Evolutionary conservation across 2,113 vertebrate species (phyloP).

Genomic region (Channa maculata): DNA sequence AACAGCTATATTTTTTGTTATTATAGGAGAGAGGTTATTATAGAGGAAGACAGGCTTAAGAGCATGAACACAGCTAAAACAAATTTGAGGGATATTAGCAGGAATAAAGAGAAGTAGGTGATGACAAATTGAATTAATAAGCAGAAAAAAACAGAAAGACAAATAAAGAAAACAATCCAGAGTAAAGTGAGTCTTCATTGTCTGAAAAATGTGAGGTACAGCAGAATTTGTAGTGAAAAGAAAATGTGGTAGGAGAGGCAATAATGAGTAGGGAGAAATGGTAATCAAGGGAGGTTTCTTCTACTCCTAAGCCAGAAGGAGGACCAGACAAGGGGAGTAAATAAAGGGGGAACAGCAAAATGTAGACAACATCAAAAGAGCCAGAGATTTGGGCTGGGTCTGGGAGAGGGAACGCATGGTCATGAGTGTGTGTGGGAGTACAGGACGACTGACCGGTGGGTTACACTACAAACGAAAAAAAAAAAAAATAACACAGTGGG

Average conservation of each 20-base stretch:
- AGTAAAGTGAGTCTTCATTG: too few relatives aligned
- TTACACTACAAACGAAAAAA: slow-evolving; percentile 71
- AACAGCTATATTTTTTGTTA: too few relatives aligned
- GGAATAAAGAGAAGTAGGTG: slow-evolving; percentile 78
- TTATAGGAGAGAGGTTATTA: slow-evolving; percentile 15
- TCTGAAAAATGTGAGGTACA: too few relatives aligned
- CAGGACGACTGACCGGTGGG: slow-evolving; percentile 65
- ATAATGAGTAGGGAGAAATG: slow-evolving; percentile 43
- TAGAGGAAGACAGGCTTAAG: slow-evolving; percentile 24
- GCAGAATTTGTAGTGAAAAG: neutral
- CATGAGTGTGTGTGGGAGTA: slow-evolving; percentile 61
- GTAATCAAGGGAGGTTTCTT: slow-evolving; percentile 23
- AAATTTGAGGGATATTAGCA: slow-evolving; percentile 52
- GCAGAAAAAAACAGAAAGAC: slow-evolving; percentile 1
- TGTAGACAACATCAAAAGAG: slow-evolving; percentile 67
- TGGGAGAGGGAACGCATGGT: slow-evolving; percentile 54
- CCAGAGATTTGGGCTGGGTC: slow-evolving; percentile 25
- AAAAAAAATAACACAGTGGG: slow-evolving; percentile 32
- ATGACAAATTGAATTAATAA: slow-evolving; percentile 49
- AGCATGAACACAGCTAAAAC: slow-evolving; percentile 16
- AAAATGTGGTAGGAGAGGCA: slow-evolving; percentile 11
- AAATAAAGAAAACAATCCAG: slow-evolving; percentile 16
- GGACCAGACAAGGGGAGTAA: slow-evolving; percentile 33
- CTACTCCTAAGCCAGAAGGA: slow-evolving; percentile 38
- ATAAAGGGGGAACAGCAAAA: slow-evolving; percentile 34